Evolutionary conservation across 2,113 vertebrate species (phyloP).

Genomic region (Scopus umbretta): DNA sequence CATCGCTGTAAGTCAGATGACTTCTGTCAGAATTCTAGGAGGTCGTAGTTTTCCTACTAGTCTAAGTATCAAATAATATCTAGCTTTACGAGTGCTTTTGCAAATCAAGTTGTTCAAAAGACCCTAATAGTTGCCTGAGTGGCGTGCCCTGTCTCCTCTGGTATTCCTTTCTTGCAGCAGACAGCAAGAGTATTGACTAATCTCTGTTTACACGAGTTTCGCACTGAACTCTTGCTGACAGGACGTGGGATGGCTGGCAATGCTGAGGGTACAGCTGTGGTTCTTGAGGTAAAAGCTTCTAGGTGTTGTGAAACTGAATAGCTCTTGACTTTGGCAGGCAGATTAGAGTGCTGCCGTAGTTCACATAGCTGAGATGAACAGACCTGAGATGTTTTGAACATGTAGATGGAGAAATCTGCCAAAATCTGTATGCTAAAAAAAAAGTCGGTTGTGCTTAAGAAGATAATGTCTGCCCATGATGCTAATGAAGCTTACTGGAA

Average conservation of each 20-base stretch:
- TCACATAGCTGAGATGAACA: neutral
- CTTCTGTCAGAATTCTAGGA: neutral
- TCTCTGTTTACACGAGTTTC: rapidly evolving
- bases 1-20: rapidly evolving
- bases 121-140: rapidly evolving
- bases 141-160: rapidly evolving
- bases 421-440: neutral
- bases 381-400: neutral
- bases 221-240: neutral
- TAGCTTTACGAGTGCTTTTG: neutral
- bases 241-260: neutral
- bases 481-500: neutral
- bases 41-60: neutral
- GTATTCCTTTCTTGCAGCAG: neutral
- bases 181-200: neutral
- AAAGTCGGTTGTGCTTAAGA: neutral
- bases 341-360: neutral
- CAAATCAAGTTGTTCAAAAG: neutral
- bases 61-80: neutral
- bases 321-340: neutral
- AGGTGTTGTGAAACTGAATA: neutral
- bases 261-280: neutral
- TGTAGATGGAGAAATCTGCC: neutral
- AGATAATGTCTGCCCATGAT: rapidly evolving
- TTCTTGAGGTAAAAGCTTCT: neutral